Conservation (phyloP, 2,888 invertebrate genomes). For the Silvanus unidentatus region DNA sequence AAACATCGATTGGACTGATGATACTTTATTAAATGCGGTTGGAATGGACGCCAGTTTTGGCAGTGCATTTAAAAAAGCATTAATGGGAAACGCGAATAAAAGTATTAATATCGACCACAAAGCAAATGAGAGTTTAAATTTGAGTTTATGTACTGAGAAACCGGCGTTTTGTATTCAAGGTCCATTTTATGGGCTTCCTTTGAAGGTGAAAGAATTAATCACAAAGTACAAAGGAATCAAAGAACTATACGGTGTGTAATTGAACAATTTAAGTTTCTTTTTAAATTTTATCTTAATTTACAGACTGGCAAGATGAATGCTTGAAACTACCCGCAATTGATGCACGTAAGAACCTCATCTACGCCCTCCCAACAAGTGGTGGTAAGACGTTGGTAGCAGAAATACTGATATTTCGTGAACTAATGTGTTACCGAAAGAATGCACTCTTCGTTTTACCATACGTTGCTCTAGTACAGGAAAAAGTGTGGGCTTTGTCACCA, state of each 20-base stretch:
- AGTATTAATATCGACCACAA: slow-evolving; percentile 14
- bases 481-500: slow-evolving; percentile 78
- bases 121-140: slow-evolving; percentile 16
- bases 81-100: slow-evolving; percentile 37
- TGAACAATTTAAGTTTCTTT: slow-evolving; percentile 17
- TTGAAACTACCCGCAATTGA: slow-evolving; percentile 69
- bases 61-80: slow-evolving; percentile 33
- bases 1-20: slow-evolving; percentile 15
- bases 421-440: slow-evolving; percentile 74
- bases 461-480: slow-evolving; percentile 96
- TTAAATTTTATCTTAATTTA: slow-evolving; percentile 23
- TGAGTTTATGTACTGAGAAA: too few species aligned
- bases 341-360: slow-evolving; percentile 74
- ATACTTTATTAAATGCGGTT: slow-evolving; percentile 20
- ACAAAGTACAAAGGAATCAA: slow-evolving; percentile 71
- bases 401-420: slow-evolving; percentile 81
- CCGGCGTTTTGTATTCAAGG: too few species aligned
- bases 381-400: slow-evolving; percentile 97
- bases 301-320: slow-evolving; percentile 95
- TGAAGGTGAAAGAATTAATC: slow-evolving; percentile 63
- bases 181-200: slow-evolving; percentile 75
- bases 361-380: slow-evolving; percentile 92
- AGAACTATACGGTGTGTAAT: slow-evolving; percentile 68
- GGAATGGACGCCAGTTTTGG: slow-evolving; percentile 29
- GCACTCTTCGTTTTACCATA: slow-evolving; percentile 88